Percentiles rank a stretch among this genome's conserved stretches.
These are phyloP conservation scores for Bradypodion pumilum DNA, from an alignment of 2,797 vertebrate species.

Conservation along the genomic window DNA sequence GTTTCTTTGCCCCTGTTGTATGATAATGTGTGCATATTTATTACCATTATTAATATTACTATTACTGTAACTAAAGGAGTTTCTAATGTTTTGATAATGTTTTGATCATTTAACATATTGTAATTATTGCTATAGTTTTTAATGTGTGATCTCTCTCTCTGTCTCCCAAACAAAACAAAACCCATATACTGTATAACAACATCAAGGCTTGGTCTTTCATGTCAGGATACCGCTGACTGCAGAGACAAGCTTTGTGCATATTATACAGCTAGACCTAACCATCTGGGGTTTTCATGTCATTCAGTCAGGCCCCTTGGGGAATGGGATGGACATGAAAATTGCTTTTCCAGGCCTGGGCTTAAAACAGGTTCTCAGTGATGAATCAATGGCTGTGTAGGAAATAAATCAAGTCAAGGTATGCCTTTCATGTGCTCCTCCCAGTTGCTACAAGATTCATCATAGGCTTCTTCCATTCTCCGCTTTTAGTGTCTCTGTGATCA, in stretches of 20 bases:
- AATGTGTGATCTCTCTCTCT: neutral
- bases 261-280: neutral
- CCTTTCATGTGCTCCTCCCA: neutral
- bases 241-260: neutral
- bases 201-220: neutral
- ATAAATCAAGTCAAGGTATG: constrained; percentile 18
- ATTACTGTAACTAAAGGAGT: no score
- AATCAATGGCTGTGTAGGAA: neutral
- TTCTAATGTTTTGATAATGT: no score
- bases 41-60: no score
- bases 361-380: neutral
- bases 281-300: neutral
- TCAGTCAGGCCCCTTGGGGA: neutral
- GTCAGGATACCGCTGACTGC: neutral
- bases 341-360: neutral
- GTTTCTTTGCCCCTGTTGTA: neutral
- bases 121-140: neutral
- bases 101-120: no score
- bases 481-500: neutral
- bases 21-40: neutral
- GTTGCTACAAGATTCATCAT: neutral
- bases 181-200: neutral
- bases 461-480: neutral
- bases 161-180: neutral
- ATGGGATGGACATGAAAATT: neutral